These are phyloP conservation scores for Syngnathus floridae DNA, from an alignment of 2,113 vertebrate species.

Conservation along the genomic window DNA sequence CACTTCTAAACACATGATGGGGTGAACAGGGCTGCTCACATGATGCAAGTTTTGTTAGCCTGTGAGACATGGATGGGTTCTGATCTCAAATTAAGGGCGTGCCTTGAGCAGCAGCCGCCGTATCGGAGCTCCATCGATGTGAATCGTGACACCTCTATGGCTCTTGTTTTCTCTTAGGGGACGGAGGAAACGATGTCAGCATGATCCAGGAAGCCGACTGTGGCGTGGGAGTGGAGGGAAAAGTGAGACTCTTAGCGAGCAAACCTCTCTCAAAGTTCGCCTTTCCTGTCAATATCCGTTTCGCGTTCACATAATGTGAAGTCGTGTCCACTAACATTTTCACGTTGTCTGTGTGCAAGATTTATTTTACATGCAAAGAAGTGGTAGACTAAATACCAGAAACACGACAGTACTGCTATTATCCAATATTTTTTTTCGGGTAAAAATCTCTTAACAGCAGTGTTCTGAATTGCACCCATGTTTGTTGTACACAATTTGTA, in stretches of 20 bases:
- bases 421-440: background rate
- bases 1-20: too few relatives aligned
- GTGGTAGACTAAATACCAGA: background rate
- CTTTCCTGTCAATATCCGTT: constrained; percentile 60
- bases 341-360: constrained; percentile 27
- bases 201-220: constrained; percentile 99
- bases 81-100: constrained; percentile 20
- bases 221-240: constrained; percentile 96
- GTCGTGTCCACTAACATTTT: constrained; percentile 42
- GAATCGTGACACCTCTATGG: constrained; percentile 54
- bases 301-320: constrained; percentile 31
- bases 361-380: background rate
- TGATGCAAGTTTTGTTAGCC: background rate
- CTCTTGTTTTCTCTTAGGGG: constrained; percentile 77
- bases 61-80: background rate
- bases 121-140: constrained; percentile 32
- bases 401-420: background rate
- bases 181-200: constrained; percentile 97
- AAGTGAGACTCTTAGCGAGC: constrained; percentile 76
- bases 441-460: background rate
- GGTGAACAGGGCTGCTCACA: too few relatives aligned
- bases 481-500: background rate
- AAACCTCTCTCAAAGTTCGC: constrained; percentile 27
- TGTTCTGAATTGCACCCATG: background rate
- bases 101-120: constrained; percentile 8